Percentiles rank a stretch among this genome's conserved stretches.
These are phyloP conservation scores for Caenorhabditis auriculariae DNA, from an alignment of 2,888 invertebrate species.

Conservation along the genomic window DNA sequence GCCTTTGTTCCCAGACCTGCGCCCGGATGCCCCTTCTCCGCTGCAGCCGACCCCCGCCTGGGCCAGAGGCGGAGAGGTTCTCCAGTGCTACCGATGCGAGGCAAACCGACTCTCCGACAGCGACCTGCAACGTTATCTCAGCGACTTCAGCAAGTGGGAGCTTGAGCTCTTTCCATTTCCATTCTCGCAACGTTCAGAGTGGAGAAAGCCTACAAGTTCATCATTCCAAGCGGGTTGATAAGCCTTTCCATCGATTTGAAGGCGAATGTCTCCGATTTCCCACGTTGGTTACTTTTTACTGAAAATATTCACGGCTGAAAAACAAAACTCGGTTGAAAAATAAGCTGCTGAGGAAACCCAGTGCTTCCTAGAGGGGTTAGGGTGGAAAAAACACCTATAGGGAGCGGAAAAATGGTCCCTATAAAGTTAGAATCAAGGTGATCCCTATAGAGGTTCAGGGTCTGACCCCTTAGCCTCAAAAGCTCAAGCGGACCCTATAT, in stretches of 20 bases:
- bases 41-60: too few relatives aligned
- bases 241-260: conserved; percentile 26
- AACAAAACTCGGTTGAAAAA: too few relatives aligned
- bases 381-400: too few relatives aligned
- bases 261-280: conserved; percentile 22
- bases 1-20: conserved; percentile 30
- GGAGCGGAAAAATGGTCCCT: too few relatives aligned
- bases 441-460: too few relatives aligned
- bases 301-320: too few relatives aligned
- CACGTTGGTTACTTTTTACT: conserved; percentile 20
- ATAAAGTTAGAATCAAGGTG: too few relatives aligned
- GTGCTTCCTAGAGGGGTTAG: too few relatives aligned
- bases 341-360: too few relatives aligned
- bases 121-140: conserved; percentile 52
- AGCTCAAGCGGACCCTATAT: too few relatives aligned
- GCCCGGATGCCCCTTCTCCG: conserved; percentile 8
- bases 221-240: conserved; percentile 34
- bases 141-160: conserved; percentile 40
- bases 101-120: conserved; percentile 44
- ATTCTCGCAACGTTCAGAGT: conserved; percentile 12
- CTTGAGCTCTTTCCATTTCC: background rate
- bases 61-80: conserved; percentile 13
- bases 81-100: conserved; percentile 55
- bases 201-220: conserved; percentile 34
- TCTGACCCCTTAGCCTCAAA: too few relatives aligned